A percentile compares a stretch with the other conserved stretches of the same genome.
Conservation (phyloP, 2,888 invertebrate species). For the Nudaria mundana region DNA sequence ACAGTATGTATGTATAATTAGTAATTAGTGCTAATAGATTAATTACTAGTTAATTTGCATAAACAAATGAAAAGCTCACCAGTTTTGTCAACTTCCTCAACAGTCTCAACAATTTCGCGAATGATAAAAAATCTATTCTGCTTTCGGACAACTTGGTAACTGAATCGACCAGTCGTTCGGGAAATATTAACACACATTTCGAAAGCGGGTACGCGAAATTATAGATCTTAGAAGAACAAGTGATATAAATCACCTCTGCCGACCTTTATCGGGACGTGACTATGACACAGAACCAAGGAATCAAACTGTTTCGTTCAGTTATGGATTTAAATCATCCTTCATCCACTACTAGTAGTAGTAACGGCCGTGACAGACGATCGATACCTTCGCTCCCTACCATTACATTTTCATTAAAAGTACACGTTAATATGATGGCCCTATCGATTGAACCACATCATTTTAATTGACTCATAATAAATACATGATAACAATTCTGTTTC, state of each 20-base stretch:
- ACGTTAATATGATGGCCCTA: background rate
- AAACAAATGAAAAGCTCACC: conserved; percentile 9
- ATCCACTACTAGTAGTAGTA: background rate
- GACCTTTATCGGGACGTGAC: too few relatives aligned
- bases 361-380: conserved; percentile 1
- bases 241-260: too few relatives aligned
- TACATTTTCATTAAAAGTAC: conserved; percentile 3
- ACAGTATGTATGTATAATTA: too few relatives aligned
- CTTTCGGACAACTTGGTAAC: conserved; percentile 1
- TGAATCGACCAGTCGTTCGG: conserved; percentile 1
- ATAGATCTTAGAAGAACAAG: too few relatives aligned
- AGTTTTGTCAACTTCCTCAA: too few relatives aligned
- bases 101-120: conserved; percentile 46
- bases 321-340: background rate
- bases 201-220: too few relatives aligned
- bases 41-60: too few relatives aligned
- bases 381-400: conserved; percentile 1
- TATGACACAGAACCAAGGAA: too few relatives aligned
- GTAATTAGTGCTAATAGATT: too few relatives aligned
- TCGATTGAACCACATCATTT: background rate
- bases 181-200: conserved; percentile 6
- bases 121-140: conserved; percentile 29
- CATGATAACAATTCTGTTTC: too few relatives aligned
- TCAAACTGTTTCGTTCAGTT: too few relatives aligned
- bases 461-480: background rate